These are phyloP conservation scores for Passer domesticus DNA, from an alignment of 2,113 vertebrate species.

Conservation along the genomic window DNA sequence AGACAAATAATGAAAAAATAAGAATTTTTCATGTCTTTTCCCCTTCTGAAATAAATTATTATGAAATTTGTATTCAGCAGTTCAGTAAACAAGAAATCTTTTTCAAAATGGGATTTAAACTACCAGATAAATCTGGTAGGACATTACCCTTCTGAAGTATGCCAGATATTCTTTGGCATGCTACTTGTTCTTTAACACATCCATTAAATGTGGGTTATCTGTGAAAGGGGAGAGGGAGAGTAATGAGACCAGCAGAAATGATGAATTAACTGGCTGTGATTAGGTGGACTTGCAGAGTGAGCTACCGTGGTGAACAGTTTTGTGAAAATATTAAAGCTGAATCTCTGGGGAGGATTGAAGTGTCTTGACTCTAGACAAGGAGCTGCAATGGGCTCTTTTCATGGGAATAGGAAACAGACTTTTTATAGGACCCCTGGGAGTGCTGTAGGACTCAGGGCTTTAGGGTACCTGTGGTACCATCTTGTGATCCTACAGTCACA, in stretches of 20 bases:
- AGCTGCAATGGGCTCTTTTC: not conserved
- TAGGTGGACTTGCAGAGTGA: not conserved
- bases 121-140: not conserved
- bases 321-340: not conserved
- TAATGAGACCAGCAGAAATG: not conserved
- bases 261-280: constrained; percentile 6
- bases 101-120: not conserved
- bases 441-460: not conserved
- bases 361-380: not conserved
- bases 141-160: not conserved
- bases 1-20: not conserved
- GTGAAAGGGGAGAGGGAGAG: not conserved
- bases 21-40: not conserved
- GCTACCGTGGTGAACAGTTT: not conserved
- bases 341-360: not conserved
- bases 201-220: constrained; percentile 39
- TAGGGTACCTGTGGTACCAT: not conserved
- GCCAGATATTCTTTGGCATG: not conserved
- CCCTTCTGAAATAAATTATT: not conserved
- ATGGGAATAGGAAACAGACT: not conserved
- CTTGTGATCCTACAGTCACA: not conserved
- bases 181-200: not conserved
- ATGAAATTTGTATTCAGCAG: not conserved
- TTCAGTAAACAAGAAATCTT: not conserved
- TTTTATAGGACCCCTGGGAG: not conserved